These are phyloP conservation scores for Toxostoma redivivum DNA, from an alignment of 2,113 vertebrate species.

Conservation along the genomic window DNA sequence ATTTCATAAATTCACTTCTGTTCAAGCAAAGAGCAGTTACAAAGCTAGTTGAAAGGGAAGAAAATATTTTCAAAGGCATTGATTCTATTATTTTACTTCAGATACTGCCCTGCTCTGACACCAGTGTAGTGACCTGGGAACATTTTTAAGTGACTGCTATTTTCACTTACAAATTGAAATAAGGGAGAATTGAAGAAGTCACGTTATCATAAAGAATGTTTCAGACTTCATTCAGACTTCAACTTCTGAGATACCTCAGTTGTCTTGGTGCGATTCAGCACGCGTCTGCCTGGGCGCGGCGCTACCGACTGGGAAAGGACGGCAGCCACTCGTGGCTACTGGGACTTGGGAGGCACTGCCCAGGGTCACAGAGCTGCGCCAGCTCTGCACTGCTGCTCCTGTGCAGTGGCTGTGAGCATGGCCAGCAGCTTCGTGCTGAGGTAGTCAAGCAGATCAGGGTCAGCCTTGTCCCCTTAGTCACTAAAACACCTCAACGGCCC, in stretches of 20 bases:
- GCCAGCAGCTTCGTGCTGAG: background rate
- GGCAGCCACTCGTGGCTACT: rapidly evolving
- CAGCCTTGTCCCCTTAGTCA: background rate
- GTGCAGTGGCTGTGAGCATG: background rate
- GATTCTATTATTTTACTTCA: background rate
- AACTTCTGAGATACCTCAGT: background rate
- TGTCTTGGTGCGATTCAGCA: rapidly evolving
- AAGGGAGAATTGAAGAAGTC: background rate
- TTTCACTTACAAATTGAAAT: background rate
- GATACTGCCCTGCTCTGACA: background rate
- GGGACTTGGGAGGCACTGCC: background rate
- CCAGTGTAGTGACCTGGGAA: background rate
- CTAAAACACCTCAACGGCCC: background rate
- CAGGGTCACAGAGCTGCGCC: rapidly evolving
- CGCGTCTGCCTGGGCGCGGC: rapidly evolving
- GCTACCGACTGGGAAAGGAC: rapidly evolving
- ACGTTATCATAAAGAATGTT: rapidly evolving
- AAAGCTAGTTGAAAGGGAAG: background rate
- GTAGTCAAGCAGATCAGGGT: background rate
- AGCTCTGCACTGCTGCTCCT: rapidly evolving
- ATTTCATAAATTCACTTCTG: background rate
- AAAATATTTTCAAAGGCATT: background rate
- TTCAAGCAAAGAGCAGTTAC: background rate
- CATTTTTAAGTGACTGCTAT: background rate
- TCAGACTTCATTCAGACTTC: background rate